Evolutionary conservation across 1,140 invertebrate species (phyloP), one percentile per base, ranked within the genome.

Genomic region (Lutraria rhynchaena): DNA sequence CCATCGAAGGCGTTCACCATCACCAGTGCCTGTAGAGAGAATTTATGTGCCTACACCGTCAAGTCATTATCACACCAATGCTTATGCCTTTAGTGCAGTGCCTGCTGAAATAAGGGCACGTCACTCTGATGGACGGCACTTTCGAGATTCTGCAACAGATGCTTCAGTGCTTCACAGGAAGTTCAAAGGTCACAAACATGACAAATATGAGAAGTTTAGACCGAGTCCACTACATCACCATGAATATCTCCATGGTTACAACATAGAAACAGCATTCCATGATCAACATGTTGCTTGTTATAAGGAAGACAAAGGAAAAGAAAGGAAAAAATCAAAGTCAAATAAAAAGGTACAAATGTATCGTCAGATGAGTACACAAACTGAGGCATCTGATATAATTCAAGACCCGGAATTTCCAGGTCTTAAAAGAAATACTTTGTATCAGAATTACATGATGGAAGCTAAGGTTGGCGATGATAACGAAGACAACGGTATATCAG

Each of bases 211-310:
- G 27, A 61, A 24, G 33, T 57, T 75, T 41, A 46, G n/a, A 15
- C 58, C 46, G 33, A 75, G 58, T 29, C 55, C 58, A 44, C 29
- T 60, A 35, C 71, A 75, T 46, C 55, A 60, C 9, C 73, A 75
- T 75, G 73, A 75, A 58, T 75, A 75, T 33, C 57, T 75, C 2
- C 55, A 57, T 29, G 57, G 57, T 46, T 46, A 75, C 58, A 75
- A 75, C 35, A 22, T 75, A 13, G 53, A 60, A 22, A 24, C 58
- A 5, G 37, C 55, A 24, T 61, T 51, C 29, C 35, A 60, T 61
- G 55, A 49, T 51, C 24, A 49, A 31, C 63, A 49, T 67, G 41
- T 13, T 27, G 24, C 44, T 35, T 49, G 41, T 44, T 65, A 41
- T 46, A 75, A 63, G 49, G 29, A 49, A 1, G 27, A 75, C 19